Conservation (phyloP, 2,113 vertebrate genomes). For the Orientallactaga bullata region DNA sequence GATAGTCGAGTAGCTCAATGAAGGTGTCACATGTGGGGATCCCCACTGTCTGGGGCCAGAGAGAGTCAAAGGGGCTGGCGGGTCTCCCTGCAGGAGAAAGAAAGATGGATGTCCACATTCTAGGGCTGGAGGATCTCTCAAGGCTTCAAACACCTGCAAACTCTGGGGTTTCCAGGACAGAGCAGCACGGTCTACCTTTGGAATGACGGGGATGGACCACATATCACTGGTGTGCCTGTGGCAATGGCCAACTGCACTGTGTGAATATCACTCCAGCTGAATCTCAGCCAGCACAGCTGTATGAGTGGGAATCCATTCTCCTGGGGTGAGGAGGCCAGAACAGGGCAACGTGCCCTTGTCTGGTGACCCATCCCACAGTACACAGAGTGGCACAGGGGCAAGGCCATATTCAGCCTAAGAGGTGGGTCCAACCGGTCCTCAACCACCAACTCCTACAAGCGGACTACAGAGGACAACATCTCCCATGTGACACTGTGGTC, state of each 20-base stretch:
- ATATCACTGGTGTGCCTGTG: rapidly evolving
- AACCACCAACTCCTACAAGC: background rate
- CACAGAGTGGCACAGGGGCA: rapidly evolving
- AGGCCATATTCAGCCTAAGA: rapidly evolving
- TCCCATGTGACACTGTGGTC: background rate
- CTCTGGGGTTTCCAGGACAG: rapidly evolving
- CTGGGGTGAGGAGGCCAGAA: background rate
- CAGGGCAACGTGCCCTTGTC: background rate
- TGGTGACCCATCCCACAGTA: rapidly evolving
- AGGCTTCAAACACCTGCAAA: background rate
- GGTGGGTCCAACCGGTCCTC: rapidly evolving
- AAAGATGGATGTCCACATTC: background rate
- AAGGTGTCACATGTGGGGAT: rapidly evolving
- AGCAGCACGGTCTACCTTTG: rapidly evolving
- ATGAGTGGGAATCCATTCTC: background rate
- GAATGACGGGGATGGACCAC: rapidly evolving
- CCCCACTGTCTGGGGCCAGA: rapidly evolving
- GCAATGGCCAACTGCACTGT: rapidly evolving
- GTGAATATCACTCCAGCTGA: background rate
- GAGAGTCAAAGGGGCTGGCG: rapidly evolving
- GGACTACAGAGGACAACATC: rapidly evolving
- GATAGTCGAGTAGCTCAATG: background rate
- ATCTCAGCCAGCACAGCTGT: rapidly evolving
- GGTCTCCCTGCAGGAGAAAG: rapidly evolving
- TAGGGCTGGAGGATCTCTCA: rapidly evolving